A percentile compares a stretch with the other conserved stretches of the same genome.
phyloP scores from a whole-genome alignment of 1,140 invertebrate genomes.

The Campoletis sonorensis region DNA sequence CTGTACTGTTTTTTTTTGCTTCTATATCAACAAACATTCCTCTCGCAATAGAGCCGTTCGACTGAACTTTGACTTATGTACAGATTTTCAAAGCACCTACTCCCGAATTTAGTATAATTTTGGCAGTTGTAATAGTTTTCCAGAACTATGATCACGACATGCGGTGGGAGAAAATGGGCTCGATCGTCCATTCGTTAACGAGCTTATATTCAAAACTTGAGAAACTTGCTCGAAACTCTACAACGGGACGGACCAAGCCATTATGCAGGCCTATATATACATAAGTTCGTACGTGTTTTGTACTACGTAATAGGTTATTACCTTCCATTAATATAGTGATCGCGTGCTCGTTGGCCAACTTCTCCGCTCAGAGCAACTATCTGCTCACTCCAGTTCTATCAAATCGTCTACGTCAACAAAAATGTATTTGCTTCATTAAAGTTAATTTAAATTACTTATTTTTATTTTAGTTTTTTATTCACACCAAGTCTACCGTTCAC shows the following conservation, averaged over 20 bases:
- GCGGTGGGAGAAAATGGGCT: not conserved
- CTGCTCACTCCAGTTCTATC: not conserved
- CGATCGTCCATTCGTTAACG: constrained; percentile 4
- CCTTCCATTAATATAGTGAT: constrained; percentile 36
- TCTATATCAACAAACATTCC: too few species aligned
- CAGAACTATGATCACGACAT: not conserved
- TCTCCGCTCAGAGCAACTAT: not conserved
- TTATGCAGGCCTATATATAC: not conserved
- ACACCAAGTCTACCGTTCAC: not conserved
- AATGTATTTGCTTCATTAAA: not conserved
- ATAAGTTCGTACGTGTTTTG: not conserved
- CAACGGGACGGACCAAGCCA: not conserved
- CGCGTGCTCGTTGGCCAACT: constrained; percentile 31
- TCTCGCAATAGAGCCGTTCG: too few species aligned
- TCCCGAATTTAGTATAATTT: not conserved
- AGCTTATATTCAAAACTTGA: constrained; percentile 4
- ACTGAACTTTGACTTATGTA: too few species aligned
- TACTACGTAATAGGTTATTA: constrained; percentile 8
- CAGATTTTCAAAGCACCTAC: too few species aligned
- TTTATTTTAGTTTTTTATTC: not conserved
- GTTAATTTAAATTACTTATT: not conserved
- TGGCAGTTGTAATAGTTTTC: not conserved
- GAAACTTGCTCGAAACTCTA: constrained; percentile 14
- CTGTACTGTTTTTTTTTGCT: not conserved
- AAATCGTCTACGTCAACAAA: not conserved